Percentiles rank a stretch among this genome's conserved stretches.
These are phyloP conservation scores for Macrocentrus cingulum DNA, from an alignment of 1,140 invertebrate species.

Conservation along the genomic window DNA sequence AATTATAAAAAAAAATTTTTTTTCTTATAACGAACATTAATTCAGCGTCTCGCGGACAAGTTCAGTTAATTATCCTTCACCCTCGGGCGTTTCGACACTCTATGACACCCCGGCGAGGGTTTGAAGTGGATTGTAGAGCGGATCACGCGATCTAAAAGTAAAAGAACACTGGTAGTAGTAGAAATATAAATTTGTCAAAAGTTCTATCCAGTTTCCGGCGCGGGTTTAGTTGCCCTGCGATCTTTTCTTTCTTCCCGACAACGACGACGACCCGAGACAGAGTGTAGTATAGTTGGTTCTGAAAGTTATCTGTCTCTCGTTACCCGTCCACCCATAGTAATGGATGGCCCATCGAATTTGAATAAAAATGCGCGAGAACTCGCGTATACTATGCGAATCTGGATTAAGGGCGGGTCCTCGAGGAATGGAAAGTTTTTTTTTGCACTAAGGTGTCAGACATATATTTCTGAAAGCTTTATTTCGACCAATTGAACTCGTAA, in stretches of 20 bases:
- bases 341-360: constrained; percentile 21
- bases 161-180: background rate
- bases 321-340: constrained; percentile 17
- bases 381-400: constrained; percentile 13
- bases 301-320: constrained; percentile 25
- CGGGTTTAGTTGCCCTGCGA: constrained; percentile 3
- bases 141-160: background rate
- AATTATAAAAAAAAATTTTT: too few species aligned
- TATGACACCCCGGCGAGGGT: too few species aligned
- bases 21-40: too few species aligned
- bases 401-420: constrained; percentile 2
- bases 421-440: background rate
- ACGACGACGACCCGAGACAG: background rate
- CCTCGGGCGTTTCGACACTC: too few species aligned
- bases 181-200: constrained; percentile 27
- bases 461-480: background rate
- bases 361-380: constrained; percentile 17
- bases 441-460: background rate
- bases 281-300: constrained; percentile 14
- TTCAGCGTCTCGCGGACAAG: too few species aligned
- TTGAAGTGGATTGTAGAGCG: background rate
- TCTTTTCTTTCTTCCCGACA: constrained; percentile 3
- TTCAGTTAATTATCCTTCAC: too few species aligned
- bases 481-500: too few species aligned
- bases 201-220: constrained; percentile 14